Base-by-base conservation (phyloP, 1,140 invertebrate genomes). In the Nasonia giraulti region DNA sequence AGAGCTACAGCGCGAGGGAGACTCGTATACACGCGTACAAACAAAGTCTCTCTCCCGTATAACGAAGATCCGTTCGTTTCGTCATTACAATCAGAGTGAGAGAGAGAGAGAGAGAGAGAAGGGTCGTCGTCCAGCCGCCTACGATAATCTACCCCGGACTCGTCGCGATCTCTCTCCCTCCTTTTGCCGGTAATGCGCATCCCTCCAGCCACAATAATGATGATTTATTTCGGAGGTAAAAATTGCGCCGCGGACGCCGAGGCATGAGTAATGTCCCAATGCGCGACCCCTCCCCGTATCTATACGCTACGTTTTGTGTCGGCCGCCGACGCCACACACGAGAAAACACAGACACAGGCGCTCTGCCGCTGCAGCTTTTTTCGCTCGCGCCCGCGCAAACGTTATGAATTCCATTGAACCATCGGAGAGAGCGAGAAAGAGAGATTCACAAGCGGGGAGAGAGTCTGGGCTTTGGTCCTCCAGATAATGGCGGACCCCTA, bases 151-250 rank as follows among this genome's bases (percentile, higher is more conserved):
- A 71, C 82, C 82, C 75, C 33, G 14, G 11, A 2, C 23, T 23
- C 44, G 62, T 11, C 12, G 66, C 14, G 55, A 62, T 62, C 40
- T 44, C 37, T 37, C 31, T 83, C 37, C 17, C 33, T 68, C 74
- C 37, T 37, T 77, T 40, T n/a, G 8, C 87, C 89, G 88, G 90
- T 91, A 91, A 92, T 92, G 89, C 89, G 90, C 90, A 91, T 91
- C 90, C 90, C 90, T 90, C 87, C 87, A 87, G 88, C 89, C 90
- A 89, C 88, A 92, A 92, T 92, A 92, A 92, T 92, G 91, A 92
- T 92, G 91, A 92, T 92, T 92, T 92, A 92, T 92, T 90, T 91
- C 90, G 88, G 90, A 91, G 91, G 89, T 91, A 92, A 92, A 92
- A 92, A 92, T 92, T 91, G 90, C 89, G 88, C 89, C 89, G 89